Evolutionary conservation across 2,113 vertebrate genomes (phyloP).

Genomic region (Paramormyrops kingsleyae): DNA sequence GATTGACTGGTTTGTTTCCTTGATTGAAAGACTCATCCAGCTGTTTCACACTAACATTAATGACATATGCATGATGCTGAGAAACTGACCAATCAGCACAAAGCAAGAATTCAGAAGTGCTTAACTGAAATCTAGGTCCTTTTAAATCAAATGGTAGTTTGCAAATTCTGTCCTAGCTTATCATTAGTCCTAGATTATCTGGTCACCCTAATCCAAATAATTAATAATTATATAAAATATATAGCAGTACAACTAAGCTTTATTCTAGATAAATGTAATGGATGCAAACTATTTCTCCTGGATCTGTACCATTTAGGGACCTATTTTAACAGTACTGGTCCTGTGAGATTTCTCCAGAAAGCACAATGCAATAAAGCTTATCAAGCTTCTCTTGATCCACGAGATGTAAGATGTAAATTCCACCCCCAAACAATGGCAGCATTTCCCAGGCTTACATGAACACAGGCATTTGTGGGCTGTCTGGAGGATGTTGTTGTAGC

Average conservation of each 20-base stretch:
- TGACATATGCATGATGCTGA: neutral
- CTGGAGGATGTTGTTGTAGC: conserved; percentile 45
- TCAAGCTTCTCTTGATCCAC: neutral
- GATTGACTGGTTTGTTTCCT: neutral
- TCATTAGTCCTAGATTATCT: neutral
- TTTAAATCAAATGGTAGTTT: neutral
- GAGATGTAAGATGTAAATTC: neutral
- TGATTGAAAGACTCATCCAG: neutral
- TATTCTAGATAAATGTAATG: neutral
- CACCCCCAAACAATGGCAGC: conserved; percentile 19
- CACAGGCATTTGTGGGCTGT: conserved; percentile 30
- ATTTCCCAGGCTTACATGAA: conserved; percentile 21
- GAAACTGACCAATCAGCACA: neutral
- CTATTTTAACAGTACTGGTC: neutral
- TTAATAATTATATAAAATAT: neutral
- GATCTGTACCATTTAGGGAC: neutral
- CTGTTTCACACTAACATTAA: neutral
- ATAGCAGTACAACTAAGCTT: neutral
- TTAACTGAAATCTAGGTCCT: neutral
- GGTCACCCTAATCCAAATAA: neutral
- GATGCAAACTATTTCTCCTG: neutral
- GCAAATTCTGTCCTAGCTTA: neutral
- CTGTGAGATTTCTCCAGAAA: neutral
- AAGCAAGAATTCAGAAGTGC: neutral
- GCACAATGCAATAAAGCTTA: neutral